Conservation (phyloP, 2,113 vertebrate species). For the Grallaria varia region DNA sequence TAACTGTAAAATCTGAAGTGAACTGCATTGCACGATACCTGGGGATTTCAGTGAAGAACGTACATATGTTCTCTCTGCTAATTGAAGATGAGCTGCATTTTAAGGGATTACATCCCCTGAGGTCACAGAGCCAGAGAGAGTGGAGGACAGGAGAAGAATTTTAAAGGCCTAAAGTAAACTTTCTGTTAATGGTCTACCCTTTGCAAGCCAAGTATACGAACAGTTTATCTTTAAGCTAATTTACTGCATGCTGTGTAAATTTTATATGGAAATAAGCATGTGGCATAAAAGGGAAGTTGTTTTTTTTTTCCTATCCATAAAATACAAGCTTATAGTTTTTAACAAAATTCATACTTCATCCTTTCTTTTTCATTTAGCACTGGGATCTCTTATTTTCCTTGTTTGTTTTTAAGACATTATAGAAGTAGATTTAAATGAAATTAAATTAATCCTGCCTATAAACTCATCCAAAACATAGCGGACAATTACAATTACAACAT, state of each 20-base stretch:
- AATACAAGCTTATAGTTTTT: not conserved
- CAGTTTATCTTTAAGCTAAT: slow-evolving; percentile 32
- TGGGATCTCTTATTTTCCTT: not conserved
- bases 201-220: slow-evolving; percentile 34
- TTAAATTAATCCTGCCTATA: not conserved
- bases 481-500: not conserved
- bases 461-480: not conserved
- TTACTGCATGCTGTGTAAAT: not conserved
- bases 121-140: slow-evolving; percentile 47
- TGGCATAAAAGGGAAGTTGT: not conserved
- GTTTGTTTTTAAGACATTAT: not conserved
- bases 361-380: not conserved
- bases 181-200: slow-evolving; percentile 39
- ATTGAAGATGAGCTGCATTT: slow-evolving; percentile 79
- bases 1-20: slow-evolving; percentile 74
- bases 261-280: not conserved
- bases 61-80: slow-evolving; percentile 77
- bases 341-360: not conserved
- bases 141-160: slow-evolving; percentile 48
- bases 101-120: slow-evolving; percentile 67
- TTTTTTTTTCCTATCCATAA: not conserved
- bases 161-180: slow-evolving; percentile 66
- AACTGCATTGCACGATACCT: slow-evolving; percentile 67
- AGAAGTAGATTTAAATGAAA: not conserved
- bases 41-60: slow-evolving; percentile 75